phyloP scores from a whole-genome alignment of 2,113 vertebrate genomes.

The Triplophysa siluroides region DNA sequence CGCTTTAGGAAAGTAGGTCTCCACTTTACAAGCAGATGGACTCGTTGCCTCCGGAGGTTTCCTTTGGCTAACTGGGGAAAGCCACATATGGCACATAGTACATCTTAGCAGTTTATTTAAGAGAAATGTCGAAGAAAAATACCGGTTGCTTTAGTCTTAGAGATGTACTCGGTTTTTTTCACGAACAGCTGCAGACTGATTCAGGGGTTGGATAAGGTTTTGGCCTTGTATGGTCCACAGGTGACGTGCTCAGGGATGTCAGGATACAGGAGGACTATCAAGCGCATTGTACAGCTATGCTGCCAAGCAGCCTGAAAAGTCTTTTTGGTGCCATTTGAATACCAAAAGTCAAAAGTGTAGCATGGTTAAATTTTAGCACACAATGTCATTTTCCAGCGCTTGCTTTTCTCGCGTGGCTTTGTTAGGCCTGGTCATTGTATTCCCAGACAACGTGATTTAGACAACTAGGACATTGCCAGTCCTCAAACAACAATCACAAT shows the following conservation, averaged over 20 bases:
- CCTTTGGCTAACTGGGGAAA: constrained; percentile 9
- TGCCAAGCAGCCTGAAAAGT: neutral
- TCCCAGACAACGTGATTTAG: no score
- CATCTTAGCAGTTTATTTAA: constrained; percentile 50
- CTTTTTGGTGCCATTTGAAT: no score
- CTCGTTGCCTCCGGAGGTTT: constrained; percentile 45
- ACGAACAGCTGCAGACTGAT: constrained; percentile 36
- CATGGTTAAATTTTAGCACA: no score
- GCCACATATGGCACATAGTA: constrained; percentile 45
- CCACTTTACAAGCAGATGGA: constrained; percentile 48
- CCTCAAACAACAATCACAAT: no score
- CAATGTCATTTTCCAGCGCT: no score
- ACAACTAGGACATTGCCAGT: no score
- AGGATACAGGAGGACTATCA: constrained; percentile 5
- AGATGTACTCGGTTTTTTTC: neutral
- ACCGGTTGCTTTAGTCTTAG: constrained; percentile 47
- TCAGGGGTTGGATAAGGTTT: constrained; percentile 15
- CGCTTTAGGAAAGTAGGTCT: constrained; percentile 91
- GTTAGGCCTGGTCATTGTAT: no score
- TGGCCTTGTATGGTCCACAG: constrained; percentile 39
- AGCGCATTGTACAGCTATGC: neutral
- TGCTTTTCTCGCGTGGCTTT: no score
- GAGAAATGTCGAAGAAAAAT: constrained; percentile 39
- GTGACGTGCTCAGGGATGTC: constrained; percentile 31
- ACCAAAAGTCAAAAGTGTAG: no score